Evolutionary conservation across 2,888 invertebrate species (phyloP), one percentile per base, ranked within the genome.

Genomic region (Pecten maximus): DNA sequence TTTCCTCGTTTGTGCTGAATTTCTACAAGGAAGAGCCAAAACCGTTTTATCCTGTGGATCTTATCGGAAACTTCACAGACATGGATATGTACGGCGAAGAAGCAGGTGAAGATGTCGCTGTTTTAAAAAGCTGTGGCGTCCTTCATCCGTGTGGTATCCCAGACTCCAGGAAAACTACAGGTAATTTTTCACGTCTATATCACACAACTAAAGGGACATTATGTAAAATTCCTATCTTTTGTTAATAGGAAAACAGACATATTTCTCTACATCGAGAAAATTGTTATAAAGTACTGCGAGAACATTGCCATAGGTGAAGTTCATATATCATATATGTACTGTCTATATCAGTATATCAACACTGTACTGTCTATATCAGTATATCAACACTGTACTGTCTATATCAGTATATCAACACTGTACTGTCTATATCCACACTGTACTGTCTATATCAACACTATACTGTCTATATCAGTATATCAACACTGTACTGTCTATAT

Each of bases 1-100:
- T 96, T 40, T 96, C 96, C 6, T 96, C 96, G 0, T 90, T 96
- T 48, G 92, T 96, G 88, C 93, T 96, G 15, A 91, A 93, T 19
- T 48, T 88, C 86, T 90, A 40, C 12, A 40, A 48, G 40, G 40
- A 40, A n/a, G 40, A 88, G 23, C 88, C 28, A 6, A 2, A 40
- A 40, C 4, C 40, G 28, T 23, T 2, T 40, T n/a, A 28, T 40
- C 87, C 10, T 39, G 87, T 87, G 10, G n/a, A 87, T 39, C 15
- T 16, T 3, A 10, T 1, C 23, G 40, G 4, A 15, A 88, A 44
- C 23, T 8, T 35, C 0, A 35, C 74, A 23, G 74, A 40, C 19
- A 40, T 40, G 87, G 23, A 16, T 88, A 88, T 23, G n/a, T 0
- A 40, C 1, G n/a, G 8, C 0, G 40, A 39, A 54, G 28, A 48